phyloP scores from a whole-genome alignment of 2,888 invertebrate genomes.

The Hemaris fuciformis region DNA sequence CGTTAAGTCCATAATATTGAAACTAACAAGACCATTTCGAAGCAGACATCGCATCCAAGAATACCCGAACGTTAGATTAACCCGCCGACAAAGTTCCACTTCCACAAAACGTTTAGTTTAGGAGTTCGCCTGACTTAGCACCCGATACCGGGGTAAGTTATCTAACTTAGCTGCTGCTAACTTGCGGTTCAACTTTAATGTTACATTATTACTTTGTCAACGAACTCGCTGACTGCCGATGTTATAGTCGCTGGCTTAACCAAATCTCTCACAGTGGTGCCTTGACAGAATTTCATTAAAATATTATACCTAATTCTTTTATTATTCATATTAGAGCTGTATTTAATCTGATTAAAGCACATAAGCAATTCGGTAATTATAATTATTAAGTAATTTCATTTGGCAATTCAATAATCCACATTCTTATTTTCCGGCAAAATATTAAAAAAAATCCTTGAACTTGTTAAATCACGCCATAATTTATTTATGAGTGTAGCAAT shows the following conservation, averaged over 20 bases:
- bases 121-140: slow-evolving; percentile 70
- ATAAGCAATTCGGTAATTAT: too few species aligned
- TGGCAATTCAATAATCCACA: too few species aligned
- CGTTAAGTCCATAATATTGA: background rate
- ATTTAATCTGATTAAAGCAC: too few species aligned
- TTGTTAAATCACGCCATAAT: too few species aligned
- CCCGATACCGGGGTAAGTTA: slow-evolving; percentile 70
- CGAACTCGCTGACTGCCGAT: slow-evolving; percentile 12
- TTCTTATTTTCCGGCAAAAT: too few species aligned
- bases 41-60: slow-evolving; percentile 1
- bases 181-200: slow-evolving; percentile 64
- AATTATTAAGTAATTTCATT: too few species aligned
- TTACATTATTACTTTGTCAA: slow-evolving; percentile 62
- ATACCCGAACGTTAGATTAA: slow-evolving; percentile 35
- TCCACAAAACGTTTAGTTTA: slow-evolving; percentile 66
- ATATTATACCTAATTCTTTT: too few species aligned
- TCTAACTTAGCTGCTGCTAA: slow-evolving; percentile 63
- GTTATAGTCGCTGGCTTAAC: background rate
- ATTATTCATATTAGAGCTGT: too few species aligned
- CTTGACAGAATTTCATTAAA: background rate
- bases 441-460: too few species aligned
- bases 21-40: slow-evolving; percentile 9
- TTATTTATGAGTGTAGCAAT: too few species aligned
- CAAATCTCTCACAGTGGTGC: background rate
- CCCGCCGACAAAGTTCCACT: slow-evolving; percentile 52